phyloP scores from a whole-genome alignment of 37 sponge, comb jelly and placozoan species.

The Diacarnus erythraeanus region DNA sequence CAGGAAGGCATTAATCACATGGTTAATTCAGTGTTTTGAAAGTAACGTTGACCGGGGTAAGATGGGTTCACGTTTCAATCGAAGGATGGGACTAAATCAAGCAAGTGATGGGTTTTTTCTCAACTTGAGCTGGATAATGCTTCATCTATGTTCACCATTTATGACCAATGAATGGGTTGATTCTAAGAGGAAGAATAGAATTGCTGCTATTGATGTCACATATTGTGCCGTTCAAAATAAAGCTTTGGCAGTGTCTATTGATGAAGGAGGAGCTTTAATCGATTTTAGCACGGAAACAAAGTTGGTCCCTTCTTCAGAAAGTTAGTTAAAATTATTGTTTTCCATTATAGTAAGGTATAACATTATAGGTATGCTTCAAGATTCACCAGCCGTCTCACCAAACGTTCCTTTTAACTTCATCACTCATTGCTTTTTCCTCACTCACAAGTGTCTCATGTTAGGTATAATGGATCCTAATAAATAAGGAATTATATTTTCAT shows the following conservation, averaged over 20 bases:
- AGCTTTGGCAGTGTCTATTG: neutral
- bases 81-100: neutral
- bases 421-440: constrained; percentile 85
- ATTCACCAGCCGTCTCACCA: neutral
- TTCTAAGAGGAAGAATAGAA: constrained; percentile 1
- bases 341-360: too few species aligned
- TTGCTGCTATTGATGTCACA: constrained; percentile 49
- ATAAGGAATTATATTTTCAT: neutral
- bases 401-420: constrained; percentile 46
- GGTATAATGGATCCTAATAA: constrained; percentile 39
- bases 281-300: constrained; percentile 58
- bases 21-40: constrained; percentile 63
- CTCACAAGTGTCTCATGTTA: constrained; percentile 72
- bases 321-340: neutral
- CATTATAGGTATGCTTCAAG: neutral
- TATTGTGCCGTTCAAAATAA: constrained; percentile 35
- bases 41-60: constrained; percentile 51
- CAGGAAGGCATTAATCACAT: constrained; percentile 39
- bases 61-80: constrained; percentile 11
- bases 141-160: constrained; percentile 63
- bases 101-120: constrained; percentile 90
- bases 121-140: constrained; percentile 79
- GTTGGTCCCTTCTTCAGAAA: constrained; percentile 23
- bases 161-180: neutral
- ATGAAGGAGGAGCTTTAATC: constrained; percentile 36